phyloP scores from a whole-genome alignment of 1,140 invertebrate genomes.

The Lordiphosa collinella region DNA sequence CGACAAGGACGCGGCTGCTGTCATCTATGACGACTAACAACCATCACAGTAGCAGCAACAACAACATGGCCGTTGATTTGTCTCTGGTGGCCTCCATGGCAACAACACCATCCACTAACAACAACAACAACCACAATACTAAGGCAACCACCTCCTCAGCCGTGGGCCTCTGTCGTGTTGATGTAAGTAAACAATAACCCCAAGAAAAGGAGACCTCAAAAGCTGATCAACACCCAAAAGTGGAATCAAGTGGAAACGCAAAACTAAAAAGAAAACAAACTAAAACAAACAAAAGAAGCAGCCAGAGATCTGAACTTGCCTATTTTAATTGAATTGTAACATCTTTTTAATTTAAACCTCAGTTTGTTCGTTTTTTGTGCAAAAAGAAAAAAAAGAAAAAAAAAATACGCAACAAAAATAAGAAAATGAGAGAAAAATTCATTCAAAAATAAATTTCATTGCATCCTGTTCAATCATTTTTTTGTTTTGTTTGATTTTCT shows the following conservation, averaged over 20 bases:
- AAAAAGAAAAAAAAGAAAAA: too few relatives aligned
- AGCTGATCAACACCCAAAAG: background rate
- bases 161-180: constrained; percentile 68
- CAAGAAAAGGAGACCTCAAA: constrained; percentile 7
- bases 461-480: too few relatives aligned
- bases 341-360: too few relatives aligned
- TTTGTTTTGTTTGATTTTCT: too few relatives aligned
- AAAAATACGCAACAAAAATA: too few relatives aligned
- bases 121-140: constrained; percentile 35
- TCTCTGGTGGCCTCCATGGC: constrained; percentile 40
- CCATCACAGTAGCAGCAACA: constrained; percentile 31
- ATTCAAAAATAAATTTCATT: too few relatives aligned
- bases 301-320: too few relatives aligned
- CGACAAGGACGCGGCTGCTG: constrained; percentile 21
- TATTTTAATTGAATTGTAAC: too few relatives aligned
- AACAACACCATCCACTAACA: constrained; percentile 18
- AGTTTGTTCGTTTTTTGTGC: too few relatives aligned
- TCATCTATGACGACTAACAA: constrained; percentile 69
- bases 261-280: background rate
- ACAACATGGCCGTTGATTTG: constrained; percentile 71
- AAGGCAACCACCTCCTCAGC: constrained; percentile 44
- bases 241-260: background rate
- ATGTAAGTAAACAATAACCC: constrained; percentile 63
- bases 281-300: too few relatives aligned
- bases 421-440: too few relatives aligned